A percentile compares a stretch with the other conserved stretches of the same genome.
phyloP scores from a whole-genome alignment of 2,113 vertebrate genomes.

The Petaurus breviceps region DNA sequence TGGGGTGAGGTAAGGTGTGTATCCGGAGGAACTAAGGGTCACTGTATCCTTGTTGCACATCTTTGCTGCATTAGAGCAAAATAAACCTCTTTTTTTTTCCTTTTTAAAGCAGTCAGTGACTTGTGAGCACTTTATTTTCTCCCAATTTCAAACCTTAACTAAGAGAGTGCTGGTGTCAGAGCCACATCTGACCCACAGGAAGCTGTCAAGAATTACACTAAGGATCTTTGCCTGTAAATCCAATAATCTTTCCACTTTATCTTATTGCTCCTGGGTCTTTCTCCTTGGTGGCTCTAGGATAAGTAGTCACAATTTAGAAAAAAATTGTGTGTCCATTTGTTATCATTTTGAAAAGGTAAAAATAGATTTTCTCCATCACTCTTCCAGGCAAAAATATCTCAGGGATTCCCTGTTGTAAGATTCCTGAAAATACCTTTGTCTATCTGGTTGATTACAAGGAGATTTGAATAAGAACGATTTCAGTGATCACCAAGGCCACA shows the following conservation, averaged over 20 bases:
- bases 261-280: not conserved
- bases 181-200: not conserved
- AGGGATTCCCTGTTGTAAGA: not conserved
- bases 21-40: not conserved
- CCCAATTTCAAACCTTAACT: not conserved
- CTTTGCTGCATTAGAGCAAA: not conserved
- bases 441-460: not conserved
- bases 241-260: not conserved
- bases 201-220: not conserved
- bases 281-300: not conserved
- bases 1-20: not conserved
- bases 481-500: not conserved
- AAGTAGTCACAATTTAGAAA: not conserved
- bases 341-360: not conserved
- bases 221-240: not conserved
- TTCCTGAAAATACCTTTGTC: not conserved
- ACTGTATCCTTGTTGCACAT: not conserved
- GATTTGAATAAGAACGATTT: not conserved
- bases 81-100: not conserved
- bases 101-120: not conserved
- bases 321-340: not conserved
- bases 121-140: not conserved
- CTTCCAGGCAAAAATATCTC: not conserved
- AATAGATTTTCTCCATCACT: not conserved
- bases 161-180: not conserved